Percentiles rank a stretch among this genome's conserved stretches.
Evolutionary conservation across 2,113 vertebrate species (phyloP).

Genomic region (Deroptyus accipitrinus): DNA sequence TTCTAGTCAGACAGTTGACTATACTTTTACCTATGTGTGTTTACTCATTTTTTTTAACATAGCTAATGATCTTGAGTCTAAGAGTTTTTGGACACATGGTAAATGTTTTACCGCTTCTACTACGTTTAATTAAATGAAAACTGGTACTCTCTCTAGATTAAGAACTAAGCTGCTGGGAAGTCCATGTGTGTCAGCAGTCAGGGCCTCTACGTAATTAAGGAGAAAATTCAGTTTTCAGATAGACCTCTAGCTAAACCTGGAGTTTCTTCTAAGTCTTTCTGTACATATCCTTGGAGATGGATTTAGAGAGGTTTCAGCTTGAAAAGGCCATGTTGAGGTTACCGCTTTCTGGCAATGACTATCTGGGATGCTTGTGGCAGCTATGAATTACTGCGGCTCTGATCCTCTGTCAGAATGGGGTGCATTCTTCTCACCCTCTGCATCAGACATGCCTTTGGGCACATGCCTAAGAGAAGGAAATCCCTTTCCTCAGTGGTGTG

Average conservation of each 20-base stretch:
- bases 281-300: background rate
- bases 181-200: background rate
- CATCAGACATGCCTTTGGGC: background rate
- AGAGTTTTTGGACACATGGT: background rate
- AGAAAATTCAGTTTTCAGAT: background rate
- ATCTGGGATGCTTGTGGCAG: background rate
- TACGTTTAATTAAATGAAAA: background rate
- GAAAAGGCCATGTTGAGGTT: background rate
- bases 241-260: background rate
- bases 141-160: background rate
- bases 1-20: background rate
- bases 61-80: background rate
- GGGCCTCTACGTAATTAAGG: background rate
- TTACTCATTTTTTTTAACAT: background rate
- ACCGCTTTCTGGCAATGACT: background rate
- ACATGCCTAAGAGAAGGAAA: background rate
- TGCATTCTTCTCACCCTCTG: rapidly evolving
- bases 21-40: background rate
- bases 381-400: background rate
- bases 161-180: background rate
- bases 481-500: background rate
- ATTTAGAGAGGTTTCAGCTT: background rate
- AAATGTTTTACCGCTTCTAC: background rate
- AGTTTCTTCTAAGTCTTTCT: background rate
- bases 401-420: background rate